phyloP scores from a whole-genome alignment of 2,888 invertebrate genomes.

The Rambutsinella grinnellia region DNA sequence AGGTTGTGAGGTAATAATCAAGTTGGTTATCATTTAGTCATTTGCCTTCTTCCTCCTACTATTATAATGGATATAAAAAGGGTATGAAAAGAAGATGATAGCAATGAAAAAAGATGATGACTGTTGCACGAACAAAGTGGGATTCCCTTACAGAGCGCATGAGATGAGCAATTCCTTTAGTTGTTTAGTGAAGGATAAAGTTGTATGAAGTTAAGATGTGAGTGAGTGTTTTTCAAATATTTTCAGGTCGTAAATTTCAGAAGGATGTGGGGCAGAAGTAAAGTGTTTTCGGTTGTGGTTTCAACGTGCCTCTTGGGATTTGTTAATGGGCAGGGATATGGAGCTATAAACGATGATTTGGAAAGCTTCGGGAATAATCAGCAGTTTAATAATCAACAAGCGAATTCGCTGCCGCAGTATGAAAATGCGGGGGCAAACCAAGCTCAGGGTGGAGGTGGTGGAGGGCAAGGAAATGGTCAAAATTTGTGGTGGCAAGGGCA shows the following conservation, averaged over 20 bases:
- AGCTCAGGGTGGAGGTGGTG: background rate
- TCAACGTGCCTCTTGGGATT: constrained; percentile 1
- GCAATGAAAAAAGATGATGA: background rate
- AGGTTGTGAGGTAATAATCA: too few relatives aligned
- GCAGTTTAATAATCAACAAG: background rate
- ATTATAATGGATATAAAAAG: background rate
- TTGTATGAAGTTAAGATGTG: too few relatives aligned
- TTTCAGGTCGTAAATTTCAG: background rate
- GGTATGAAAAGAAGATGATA: background rate
- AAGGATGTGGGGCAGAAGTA: constrained; percentile 28
- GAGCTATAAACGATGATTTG: constrained; percentile 29
- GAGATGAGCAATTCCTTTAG: too few relatives aligned
- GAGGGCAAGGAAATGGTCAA: constrained; percentile 15
- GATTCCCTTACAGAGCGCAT: too few relatives aligned
- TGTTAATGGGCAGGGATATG: constrained; percentile 32
- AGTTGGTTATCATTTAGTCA: too few relatives aligned
- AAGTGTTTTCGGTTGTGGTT: constrained; percentile 7
- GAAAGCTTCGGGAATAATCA: too few relatives aligned
- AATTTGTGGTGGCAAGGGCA: constrained; percentile 61
- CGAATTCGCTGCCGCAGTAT: constrained; percentile 37
- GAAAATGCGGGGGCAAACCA: constrained; percentile 15
- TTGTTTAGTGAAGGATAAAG: too few relatives aligned
- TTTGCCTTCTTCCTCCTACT: too few relatives aligned
- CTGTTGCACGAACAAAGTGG: too few relatives aligned
- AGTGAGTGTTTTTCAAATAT: background rate